phyloP scores from a whole-genome alignment of 2,797 vertebrate species.

The Melanotaenia boesemani region DNA sequence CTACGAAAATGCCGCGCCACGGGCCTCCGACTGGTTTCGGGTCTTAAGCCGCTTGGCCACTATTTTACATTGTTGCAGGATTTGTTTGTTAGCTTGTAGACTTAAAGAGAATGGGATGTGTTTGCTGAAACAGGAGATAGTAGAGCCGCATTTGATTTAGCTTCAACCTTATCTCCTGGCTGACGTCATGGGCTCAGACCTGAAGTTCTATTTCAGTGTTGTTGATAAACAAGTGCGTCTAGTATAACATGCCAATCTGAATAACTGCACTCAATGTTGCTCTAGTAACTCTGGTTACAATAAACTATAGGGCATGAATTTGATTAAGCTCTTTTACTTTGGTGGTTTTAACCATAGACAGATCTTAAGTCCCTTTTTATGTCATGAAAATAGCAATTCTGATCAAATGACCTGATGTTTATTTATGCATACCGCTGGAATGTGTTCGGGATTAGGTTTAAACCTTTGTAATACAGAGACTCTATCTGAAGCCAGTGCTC shows the following conservation, averaged over 20 bases:
- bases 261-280: neutral
- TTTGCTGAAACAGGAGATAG: constrained; percentile 8
- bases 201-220: constrained; percentile 75
- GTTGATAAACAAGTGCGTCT: constrained; percentile 76
- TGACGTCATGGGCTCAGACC: constrained; percentile 77
- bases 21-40: constrained; percentile 36
- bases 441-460: neutral
- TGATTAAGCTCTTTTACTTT: neutral
- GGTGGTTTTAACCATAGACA: neutral
- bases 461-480: neutral
- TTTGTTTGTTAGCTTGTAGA: neutral
- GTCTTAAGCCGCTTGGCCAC: neutral
- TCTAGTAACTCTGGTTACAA: neutral
- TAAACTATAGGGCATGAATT: neutral
- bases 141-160: constrained; percentile 48
- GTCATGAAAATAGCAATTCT: neutral
- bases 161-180: constrained; percentile 51
- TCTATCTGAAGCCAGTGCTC: neutral
- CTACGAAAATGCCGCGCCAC: constrained; percentile 65
- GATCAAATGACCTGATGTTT: neutral
- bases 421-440: too few species aligned
- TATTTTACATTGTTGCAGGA: neutral
- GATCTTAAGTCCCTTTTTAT: neutral
- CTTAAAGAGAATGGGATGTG: neutral
- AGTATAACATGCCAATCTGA: neutral